Conservation (phyloP, 2,888 invertebrate genomes). For the Dryobotodes eremita region DNA sequence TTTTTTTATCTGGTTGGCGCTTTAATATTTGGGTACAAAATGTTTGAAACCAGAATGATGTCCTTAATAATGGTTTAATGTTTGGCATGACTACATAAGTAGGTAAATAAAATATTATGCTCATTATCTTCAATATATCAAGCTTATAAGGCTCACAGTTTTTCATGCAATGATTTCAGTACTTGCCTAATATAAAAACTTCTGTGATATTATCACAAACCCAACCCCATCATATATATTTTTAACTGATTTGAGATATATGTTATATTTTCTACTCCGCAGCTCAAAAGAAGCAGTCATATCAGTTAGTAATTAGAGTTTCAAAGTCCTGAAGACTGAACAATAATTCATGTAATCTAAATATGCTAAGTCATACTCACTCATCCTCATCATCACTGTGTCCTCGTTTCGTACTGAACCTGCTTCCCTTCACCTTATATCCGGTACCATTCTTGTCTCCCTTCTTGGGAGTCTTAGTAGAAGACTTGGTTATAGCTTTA, state of each 20-base stretch:
- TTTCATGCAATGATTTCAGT: background rate
- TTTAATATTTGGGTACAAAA: too few species aligned
- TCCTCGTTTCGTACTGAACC: conserved; percentile 71
- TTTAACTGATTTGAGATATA: background rate
- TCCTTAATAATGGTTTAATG: too few species aligned
- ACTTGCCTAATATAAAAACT: background rate
- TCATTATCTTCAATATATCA: background rate
- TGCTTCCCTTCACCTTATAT: conserved; percentile 65
- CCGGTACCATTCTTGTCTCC: conserved; percentile 54
- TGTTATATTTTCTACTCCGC: background rate
- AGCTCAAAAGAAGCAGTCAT: background rate
- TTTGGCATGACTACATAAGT: background rate
- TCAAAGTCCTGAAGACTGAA: background rate
- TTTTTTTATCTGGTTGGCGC: too few species aligned
- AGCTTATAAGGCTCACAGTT: background rate
- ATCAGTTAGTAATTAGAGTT: background rate
- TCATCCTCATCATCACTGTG: conserved; percentile 84
- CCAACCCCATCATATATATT: background rate
- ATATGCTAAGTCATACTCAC: conserved; percentile 72
- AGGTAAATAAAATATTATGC: background rate
- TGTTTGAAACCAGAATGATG: too few species aligned
- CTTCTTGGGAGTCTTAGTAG: conserved; percentile 69
- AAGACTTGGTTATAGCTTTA: conserved; percentile 72
- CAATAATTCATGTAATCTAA: background rate
- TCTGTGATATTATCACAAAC: background rate